Evolutionary conservation across 2,113 vertebrate species (phyloP).

Genomic region (Brachypodius melanocephalos): DNA sequence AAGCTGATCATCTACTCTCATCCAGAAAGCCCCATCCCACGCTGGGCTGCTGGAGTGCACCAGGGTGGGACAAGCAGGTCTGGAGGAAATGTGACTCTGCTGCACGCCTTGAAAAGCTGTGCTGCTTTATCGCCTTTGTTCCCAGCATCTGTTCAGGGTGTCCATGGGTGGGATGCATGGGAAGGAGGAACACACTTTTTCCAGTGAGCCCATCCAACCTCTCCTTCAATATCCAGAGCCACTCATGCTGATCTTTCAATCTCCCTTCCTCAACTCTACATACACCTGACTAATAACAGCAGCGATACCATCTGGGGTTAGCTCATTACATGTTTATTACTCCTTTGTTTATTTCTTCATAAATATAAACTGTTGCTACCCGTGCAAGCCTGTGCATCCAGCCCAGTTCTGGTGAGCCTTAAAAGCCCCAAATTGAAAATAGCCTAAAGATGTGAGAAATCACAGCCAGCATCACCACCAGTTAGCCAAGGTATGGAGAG

Average conservation of each 20-base stretch:
- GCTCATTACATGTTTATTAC: slow-evolving; percentile 53
- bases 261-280: not conserved
- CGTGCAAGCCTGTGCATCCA: not conserved
- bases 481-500: not conserved
- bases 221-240: not conserved
- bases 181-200: not conserved
- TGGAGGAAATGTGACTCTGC: not conserved
- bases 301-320: slow-evolving; percentile 56
- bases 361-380: slow-evolving; percentile 52
- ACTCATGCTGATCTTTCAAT: not conserved
- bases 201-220: not conserved
- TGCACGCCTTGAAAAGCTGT: not conserved
- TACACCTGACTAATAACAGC: slow-evolving; percentile 38
- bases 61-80: not conserved
- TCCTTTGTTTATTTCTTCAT: slow-evolving; percentile 45
- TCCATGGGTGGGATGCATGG: not conserved
- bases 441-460: slow-evolving; percentile 23
- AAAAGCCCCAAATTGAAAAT: slow-evolving; percentile 45
- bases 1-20: not conserved
- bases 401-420: not conserved
- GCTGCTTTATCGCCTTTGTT: not conserved
- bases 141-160: not conserved
- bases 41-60: not conserved
- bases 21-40: not conserved
- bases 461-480: fast-evolving